Evolutionary conservation across 2,113 vertebrate species (phyloP).

Genomic region (Helogale parvula): DNA sequence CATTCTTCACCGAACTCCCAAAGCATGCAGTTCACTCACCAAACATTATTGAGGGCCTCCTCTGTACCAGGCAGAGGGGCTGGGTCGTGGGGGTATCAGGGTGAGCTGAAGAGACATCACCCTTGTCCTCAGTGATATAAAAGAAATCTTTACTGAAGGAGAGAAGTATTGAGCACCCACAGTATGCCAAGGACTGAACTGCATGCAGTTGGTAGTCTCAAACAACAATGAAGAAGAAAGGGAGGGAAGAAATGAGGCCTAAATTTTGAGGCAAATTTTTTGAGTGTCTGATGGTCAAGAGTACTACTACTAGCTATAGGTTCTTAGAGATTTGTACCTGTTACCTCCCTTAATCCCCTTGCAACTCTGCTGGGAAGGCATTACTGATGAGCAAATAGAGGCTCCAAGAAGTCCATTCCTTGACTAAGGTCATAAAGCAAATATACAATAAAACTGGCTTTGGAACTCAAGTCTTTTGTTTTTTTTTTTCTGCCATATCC

Average conservation of each 20-base stretch:
- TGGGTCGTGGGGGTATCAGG: not conserved
- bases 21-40: not conserved
- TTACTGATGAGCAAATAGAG: not conserved
- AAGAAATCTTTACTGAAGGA: not conserved
- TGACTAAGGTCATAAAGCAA: not conserved
- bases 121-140: not conserved
- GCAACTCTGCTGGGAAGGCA: not conserved
- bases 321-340: not conserved
- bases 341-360: not conserved
- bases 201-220: not conserved
- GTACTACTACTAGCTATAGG: not conserved
- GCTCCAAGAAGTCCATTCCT: not conserved
- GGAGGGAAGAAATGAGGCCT: not conserved
- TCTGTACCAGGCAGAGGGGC: not conserved
- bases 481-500: not conserved
- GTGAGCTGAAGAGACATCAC: not conserved
- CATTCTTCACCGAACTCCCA: not conserved
- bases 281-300: not conserved
- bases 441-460: not conserved
- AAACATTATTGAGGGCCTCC: not conserved
- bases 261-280: not conserved
- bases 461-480: not conserved
- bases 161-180: not conserved
- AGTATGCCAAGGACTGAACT: not conserved
- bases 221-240: constrained; percentile 3